Evolutionary conservation across 2,113 vertebrate genomes (phyloP).

Genomic region (Ploceus nigricollis): DNA sequence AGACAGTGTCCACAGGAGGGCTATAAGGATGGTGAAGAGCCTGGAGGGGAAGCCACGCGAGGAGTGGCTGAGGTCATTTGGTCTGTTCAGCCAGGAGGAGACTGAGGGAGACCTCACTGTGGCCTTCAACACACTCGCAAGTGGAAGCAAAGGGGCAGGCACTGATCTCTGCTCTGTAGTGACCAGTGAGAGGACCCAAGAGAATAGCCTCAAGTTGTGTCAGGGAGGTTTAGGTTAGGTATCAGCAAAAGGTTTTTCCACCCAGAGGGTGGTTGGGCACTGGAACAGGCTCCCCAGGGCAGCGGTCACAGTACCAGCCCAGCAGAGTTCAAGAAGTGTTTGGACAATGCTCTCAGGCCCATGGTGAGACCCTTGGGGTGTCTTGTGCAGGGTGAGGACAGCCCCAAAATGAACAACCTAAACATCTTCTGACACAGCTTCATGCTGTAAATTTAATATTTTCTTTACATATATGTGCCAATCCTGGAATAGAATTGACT

Average conservation of each 20-base stretch:
- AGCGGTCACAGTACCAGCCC: not conserved
- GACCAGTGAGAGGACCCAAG: not conserved
- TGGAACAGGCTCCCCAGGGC: not conserved
- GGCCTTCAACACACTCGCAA: not conserved
- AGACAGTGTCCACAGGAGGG: not conserved
- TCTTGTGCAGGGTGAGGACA: not conserved
- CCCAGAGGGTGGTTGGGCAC: not conserved
- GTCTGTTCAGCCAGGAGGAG: not conserved
- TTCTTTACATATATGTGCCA: not conserved
- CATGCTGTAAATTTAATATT: not conserved
- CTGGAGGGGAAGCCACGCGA: not conserved
- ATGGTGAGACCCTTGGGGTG: too few relatives aligned
- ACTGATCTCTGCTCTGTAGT: too few relatives aligned
- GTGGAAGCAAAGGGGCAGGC: not conserved
- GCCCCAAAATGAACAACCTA: not conserved
- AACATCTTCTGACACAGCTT: not conserved
- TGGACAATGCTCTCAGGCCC: not conserved
- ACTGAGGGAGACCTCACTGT: not conserved
- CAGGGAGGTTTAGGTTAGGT: accelerated
- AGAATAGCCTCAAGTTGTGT: not conserved
- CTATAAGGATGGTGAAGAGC: accelerated
- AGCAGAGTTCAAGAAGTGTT: not conserved
- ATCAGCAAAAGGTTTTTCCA: accelerated
- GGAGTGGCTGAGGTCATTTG: not conserved
- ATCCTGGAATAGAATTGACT: not conserved